Evolutionary conservation across 2,888 invertebrate species (phyloP).

Genomic region (Cistogaster globosa): DNA sequence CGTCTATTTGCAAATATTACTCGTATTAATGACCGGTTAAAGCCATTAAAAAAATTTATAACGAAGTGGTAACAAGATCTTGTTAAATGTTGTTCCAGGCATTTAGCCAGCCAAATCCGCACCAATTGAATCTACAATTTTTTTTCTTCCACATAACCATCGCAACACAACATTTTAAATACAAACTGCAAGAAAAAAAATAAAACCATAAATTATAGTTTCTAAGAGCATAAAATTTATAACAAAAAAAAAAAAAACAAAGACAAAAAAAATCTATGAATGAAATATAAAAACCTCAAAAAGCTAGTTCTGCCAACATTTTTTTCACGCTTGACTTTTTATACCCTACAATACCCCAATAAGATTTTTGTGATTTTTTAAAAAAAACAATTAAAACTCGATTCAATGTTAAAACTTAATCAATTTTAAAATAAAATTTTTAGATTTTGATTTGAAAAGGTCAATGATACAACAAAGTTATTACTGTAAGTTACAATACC

Average conservation of each 20-base stretch:
- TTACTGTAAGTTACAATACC: no score
- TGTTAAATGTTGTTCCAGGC: slow-evolving; percentile 34
- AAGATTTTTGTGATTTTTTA: not conserved
- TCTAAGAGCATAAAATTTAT: not conserved
- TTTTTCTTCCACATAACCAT: not conserved
- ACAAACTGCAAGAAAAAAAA: not conserved
- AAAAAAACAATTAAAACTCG: not conserved
- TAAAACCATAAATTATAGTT: slow-evolving; percentile 43
- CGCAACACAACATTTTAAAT: not conserved
- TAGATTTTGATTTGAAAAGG: no score
- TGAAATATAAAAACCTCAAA: slow-evolving; percentile 46
- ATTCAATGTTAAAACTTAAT: no score
- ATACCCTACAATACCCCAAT: not conserved
- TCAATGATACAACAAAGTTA: no score
- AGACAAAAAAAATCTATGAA: slow-evolving; percentile 18
- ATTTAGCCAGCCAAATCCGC: slow-evolving; percentile 28
- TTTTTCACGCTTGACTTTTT: slow-evolving; percentile 27
- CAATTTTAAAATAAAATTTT: no score
- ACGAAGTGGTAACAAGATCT: slow-evolving; percentile 32
- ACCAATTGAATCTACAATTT: slow-evolving; percentile 10
- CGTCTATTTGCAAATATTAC: not conserved
- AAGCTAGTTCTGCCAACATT: slow-evolving; percentile 19
- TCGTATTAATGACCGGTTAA: slow-evolving; percentile 43
- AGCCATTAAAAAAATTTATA: slow-evolving; percentile 32
- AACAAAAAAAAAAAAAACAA: not conserved